Percentiles rank a stretch among this genome's conserved stretches.
phyloP scores from a whole-genome alignment of 2,113 vertebrate genomes.

The Haplochromis burtoni region DNA sequence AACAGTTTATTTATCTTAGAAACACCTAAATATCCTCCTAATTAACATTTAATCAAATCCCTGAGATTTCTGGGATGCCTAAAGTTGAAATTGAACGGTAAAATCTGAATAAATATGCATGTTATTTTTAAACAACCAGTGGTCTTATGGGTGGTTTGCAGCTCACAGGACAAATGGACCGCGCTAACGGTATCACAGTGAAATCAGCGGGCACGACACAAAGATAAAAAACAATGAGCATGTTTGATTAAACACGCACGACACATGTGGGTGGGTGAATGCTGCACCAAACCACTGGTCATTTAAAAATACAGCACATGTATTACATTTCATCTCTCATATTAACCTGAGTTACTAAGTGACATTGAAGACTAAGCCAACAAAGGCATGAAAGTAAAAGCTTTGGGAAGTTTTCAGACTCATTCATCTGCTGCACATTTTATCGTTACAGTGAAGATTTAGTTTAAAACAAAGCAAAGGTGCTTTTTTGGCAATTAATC shows the following conservation, averaged over 20 bases:
- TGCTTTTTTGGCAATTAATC: not conserved
- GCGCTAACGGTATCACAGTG: not conserved
- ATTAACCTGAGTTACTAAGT: not conserved
- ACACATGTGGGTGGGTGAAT: not conserved
- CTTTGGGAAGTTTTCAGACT: not conserved
- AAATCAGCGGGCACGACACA: not conserved
- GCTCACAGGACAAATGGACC: not conserved
- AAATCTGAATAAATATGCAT: not conserved
- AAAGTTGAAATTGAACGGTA: not conserved
- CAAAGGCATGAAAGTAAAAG: not conserved
- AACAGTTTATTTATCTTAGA: not conserved
- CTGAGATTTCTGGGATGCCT: not conserved
- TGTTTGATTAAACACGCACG: not conserved
- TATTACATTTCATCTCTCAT: not conserved
- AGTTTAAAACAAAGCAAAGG: not conserved
- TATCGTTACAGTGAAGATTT: not conserved
- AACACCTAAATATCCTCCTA: not conserved
- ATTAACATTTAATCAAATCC: not conserved
- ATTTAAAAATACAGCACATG: slow-evolving; percentile 6
- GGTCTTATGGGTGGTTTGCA: slow-evolving; percentile 35
- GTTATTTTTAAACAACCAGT: slow-evolving; percentile 23
- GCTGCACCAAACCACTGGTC: slow-evolving; percentile 46
- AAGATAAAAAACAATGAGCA: not conserved
- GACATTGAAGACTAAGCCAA: not conserved
- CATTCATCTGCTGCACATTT: not conserved